Base-by-base conservation (phyloP, 2,888 invertebrate genomes). In the Melikaiella ostensackeni region DNA sequence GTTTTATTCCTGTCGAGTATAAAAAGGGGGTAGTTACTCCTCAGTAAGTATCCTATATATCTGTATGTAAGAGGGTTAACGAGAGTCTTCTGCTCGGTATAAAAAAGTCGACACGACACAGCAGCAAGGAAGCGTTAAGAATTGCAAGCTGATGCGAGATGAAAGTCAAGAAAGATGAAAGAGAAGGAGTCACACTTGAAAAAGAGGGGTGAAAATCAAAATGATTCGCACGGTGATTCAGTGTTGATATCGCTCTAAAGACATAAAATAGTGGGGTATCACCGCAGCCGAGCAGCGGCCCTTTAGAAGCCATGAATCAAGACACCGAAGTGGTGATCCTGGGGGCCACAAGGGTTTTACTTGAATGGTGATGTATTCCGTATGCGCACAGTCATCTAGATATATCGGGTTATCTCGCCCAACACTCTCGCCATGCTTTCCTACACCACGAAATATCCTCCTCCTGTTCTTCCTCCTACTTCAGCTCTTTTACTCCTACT, bases 361-460 rank as follows among this genome's bases (percentile, higher is more conserved):
- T 88, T 86, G 88, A 88, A 88, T 84, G 86, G 86, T 82, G 86
- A 86, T 87, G 87, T 85, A 87, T 87, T 85, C 85, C 83, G 80
- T 82, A 82, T 82, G 80, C 83, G 83, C 84, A 74, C 84, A 84
- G 81, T 83, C 84, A 83, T 86, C 83, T 80, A 84, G 83, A 87
- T 86, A 81, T 82, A 84, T 84, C 84, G 83, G 80, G 81, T 86
- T 88, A 86, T 87, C 88, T 85, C 81, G 77, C 78, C 82, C 81
- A 80, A 84, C 84, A 82, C 83, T 80, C 76, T 74, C 76, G 78
- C 75, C 46, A 46, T 79, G 63, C 74, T 50, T 50, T 77, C 42
- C 16, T 63, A 76, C 77, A 80, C 81, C 80, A 79, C 83, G 81
- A 82, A 84, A 80, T 76, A 75, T 73, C 50, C 75, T 66, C 64